phyloP scores from a whole-genome alignment of 2,113 vertebrate species.

The Proteles cristata region DNA sequence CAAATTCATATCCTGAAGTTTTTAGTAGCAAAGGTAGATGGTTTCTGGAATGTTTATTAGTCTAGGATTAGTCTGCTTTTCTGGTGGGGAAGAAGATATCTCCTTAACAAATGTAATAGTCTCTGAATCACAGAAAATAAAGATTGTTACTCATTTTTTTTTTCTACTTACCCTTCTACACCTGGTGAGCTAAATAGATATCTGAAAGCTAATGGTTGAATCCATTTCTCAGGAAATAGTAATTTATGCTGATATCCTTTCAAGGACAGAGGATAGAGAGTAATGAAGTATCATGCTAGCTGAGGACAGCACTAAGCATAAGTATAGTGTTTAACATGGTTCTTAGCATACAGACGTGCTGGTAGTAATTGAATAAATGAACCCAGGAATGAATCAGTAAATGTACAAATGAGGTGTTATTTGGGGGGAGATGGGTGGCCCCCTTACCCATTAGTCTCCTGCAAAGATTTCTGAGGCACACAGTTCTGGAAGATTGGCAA shows the following conservation, averaged over 20 bases:
- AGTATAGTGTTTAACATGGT: background rate
- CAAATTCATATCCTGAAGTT: background rate
- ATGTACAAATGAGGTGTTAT: background rate
- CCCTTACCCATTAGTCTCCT: background rate
- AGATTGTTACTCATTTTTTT: background rate
- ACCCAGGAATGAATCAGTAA: background rate
- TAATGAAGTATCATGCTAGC: background rate
- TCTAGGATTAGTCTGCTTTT: background rate
- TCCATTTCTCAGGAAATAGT: conserved; percentile 60
- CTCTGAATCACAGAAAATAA: background rate
- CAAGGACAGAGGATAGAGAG: background rate
- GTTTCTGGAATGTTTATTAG: background rate
- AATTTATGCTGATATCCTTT: conserved; percentile 57
- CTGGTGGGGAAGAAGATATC: background rate
- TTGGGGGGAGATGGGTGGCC: background rate
- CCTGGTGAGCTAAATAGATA: background rate
- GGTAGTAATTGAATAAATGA: background rate
- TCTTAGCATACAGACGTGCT: background rate
- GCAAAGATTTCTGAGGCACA: background rate
- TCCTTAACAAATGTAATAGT: background rate
- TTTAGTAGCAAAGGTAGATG: background rate
- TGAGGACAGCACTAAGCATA: background rate
- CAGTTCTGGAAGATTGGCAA: background rate
- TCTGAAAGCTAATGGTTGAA: conserved; percentile 44
- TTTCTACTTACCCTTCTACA: background rate